Evolutionary conservation across 2,113 vertebrate species (phyloP).

Genomic region (Heloderma charlesbogerti): DNA sequence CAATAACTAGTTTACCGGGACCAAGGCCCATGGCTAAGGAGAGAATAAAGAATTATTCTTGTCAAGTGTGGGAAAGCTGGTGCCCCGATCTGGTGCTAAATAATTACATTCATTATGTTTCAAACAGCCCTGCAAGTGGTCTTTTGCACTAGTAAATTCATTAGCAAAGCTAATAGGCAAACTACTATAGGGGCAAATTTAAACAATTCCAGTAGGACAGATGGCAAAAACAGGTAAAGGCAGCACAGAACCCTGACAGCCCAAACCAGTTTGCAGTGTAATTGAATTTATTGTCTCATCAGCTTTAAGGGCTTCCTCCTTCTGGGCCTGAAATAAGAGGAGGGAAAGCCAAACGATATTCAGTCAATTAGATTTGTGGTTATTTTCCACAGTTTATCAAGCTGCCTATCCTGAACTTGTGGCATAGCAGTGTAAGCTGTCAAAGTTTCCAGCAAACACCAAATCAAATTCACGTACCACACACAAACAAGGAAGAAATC

Average conservation of each 20-base stretch:
- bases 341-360: constrained; percentile 62
- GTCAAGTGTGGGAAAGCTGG: constrained; percentile 79
- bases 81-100: constrained; percentile 79
- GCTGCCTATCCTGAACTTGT: constrained; percentile 54
- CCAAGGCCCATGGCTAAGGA: constrained; percentile 80
- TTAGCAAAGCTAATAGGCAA: constrained; percentile 80
- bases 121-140: constrained; percentile 80
- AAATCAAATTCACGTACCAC: constrained; percentile 1
- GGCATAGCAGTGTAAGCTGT: constrained; percentile 53
- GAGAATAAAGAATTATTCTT: constrained; percentile 84
- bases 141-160: constrained; percentile 80
- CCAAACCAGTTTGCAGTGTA: constrained; percentile 65
- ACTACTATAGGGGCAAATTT: constrained; percentile 76
- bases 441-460: constrained; percentile 42
- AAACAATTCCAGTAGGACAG: constrained; percentile 70
- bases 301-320: constrained; percentile 69
- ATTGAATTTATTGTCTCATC: constrained; percentile 71
- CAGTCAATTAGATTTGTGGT: constrained; percentile 65
- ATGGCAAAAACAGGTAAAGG: constrained; percentile 71
- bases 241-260: constrained; percentile 62
- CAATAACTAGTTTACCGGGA: constrained; percentile 84
- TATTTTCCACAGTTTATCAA: constrained; percentile 55
- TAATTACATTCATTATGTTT: constrained; percentile 83
- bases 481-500: constrained; percentile 30
- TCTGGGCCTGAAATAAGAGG: constrained; percentile 61